Evolutionary conservation across 1,140 invertebrate species (phyloP).

Genomic region (Sitodiplosis mosellana): DNA sequence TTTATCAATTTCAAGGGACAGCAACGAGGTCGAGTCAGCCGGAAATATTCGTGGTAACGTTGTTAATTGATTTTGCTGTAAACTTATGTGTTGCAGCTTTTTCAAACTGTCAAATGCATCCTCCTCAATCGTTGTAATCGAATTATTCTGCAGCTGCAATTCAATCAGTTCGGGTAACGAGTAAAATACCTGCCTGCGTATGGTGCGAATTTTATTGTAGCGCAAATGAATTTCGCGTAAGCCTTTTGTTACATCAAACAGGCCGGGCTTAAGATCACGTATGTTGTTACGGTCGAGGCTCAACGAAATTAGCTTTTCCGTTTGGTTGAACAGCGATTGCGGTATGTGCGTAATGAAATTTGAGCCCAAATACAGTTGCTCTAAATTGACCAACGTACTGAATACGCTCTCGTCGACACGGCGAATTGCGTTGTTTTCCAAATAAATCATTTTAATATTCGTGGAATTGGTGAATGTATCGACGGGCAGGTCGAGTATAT

Average conservation of each 20-base stretch:
- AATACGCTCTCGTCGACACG: constrained; percentile 56
- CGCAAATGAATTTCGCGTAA: constrained; percentile 70
- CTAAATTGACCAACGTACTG: constrained; percentile 47
- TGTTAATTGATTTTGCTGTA: constrained; percentile 62
- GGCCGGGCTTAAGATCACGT: constrained; percentile 52
- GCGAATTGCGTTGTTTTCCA: constrained; percentile 72
- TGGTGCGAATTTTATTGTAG: constrained; percentile 58
- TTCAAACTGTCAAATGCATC: constrained; percentile 64
- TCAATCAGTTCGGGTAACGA: constrained; percentile 61
- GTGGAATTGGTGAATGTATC: constrained; percentile 62
- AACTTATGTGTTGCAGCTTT: constrained; percentile 72
- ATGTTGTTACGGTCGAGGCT: constrained; percentile 85
- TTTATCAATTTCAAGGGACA: constrained; percentile 69
- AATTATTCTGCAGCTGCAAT: constrained; percentile 73
- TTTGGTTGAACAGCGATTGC: constrained; percentile 49
- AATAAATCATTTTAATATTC: constrained; percentile 60
- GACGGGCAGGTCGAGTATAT: constrained; percentile 63
- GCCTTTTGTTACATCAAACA: constrained; percentile 53
- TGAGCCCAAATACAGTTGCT: constrained; percentile 66
- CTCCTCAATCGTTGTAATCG: constrained; percentile 58
- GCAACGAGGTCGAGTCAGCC: constrained; percentile 44
- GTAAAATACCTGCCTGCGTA: constrained; percentile 61
- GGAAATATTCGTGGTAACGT: constrained; percentile 67
- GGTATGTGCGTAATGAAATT: constrained; percentile 69
- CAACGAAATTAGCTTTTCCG: constrained; percentile 55